Conservation (phyloP, 2,888 invertebrate genomes). For the Drosophila imparisetae region DNA sequence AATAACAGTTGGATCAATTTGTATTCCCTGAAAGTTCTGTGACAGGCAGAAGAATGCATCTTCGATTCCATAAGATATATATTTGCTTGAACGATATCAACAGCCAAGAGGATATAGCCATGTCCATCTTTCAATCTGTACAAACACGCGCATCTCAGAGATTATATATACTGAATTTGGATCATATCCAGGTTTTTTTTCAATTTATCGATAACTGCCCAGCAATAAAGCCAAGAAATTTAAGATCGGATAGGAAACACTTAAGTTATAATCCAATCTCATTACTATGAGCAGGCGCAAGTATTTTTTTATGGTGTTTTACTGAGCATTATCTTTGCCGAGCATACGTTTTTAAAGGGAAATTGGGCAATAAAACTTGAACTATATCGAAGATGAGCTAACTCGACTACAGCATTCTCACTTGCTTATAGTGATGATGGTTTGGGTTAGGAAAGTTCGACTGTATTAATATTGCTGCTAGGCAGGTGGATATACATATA, state of each 20-base stretch:
- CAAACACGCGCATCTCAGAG: background rate
- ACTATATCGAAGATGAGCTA: too few species aligned
- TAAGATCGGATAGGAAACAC: background rate
- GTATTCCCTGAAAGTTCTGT: background rate
- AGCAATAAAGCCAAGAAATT: background rate
- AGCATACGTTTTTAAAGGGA: background rate
- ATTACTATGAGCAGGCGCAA: background rate
- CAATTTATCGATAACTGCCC: background rate
- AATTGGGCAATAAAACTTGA: background rate
- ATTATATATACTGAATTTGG: too few species aligned
- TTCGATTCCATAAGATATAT: background rate
- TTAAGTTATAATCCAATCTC: background rate
- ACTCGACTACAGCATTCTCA: background rate
- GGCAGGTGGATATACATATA: background rate
- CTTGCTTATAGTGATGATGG: background rate
- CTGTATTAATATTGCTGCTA: background rate
- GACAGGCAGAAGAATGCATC: background rate
- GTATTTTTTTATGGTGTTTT: background rate
- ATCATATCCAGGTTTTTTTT: too few species aligned
- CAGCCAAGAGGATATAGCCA: background rate
- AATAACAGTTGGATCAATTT: background rate
- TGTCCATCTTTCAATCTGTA: background rate
- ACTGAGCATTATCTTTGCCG: background rate
- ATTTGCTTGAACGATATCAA: background rate
- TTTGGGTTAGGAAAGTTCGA: background rate